phyloP scores from a whole-genome alignment of 2,113 vertebrate species.

The Actenoides hombroni region DNA sequence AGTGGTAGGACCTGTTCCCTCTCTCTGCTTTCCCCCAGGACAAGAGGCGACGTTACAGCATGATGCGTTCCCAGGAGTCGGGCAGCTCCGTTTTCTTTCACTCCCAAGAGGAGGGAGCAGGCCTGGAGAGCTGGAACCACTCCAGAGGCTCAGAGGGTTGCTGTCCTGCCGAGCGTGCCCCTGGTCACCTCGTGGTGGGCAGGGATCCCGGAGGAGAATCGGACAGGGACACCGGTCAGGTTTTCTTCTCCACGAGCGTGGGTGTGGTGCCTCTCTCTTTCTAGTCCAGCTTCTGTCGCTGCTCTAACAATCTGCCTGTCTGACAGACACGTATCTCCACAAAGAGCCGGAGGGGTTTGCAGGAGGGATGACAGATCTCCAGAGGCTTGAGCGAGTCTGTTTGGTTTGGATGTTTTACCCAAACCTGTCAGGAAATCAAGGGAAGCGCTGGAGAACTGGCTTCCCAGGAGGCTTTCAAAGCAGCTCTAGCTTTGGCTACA shows the following conservation, averaged over 20 bases:
- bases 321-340: not conserved
- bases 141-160: conserved; percentile 48
- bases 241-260: not conserved
- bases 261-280: not conserved
- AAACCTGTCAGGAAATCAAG: conserved; percentile 33
- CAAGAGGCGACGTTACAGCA: conserved; percentile 85
- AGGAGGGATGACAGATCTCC: conserved; percentile 15
- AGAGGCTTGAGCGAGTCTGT: not conserved
- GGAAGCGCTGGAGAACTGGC: not conserved
- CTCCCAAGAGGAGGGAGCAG: conserved; percentile 85
- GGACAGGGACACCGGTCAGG: conserved; percentile 17
- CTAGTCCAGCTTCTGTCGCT: not conserved
- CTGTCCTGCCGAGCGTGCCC: conserved; percentile 44
- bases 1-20: not conserved
- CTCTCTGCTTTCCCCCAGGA: conserved; percentile 75
- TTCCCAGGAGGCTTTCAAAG: not conserved
- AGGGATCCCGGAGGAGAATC: conserved; percentile 69
- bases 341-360: not conserved
- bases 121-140: conserved; percentile 55
- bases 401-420: conserved; percentile 1
- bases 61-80: conserved; percentile 88
- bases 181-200: conserved; percentile 30
- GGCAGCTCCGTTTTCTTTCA: conserved; percentile 92
- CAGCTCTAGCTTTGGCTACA: not conserved
- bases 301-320: not conserved